Base-by-base conservation (phyloP, 2,888 invertebrate genomes). In the Branchinecta sandiegonensis region DNA sequence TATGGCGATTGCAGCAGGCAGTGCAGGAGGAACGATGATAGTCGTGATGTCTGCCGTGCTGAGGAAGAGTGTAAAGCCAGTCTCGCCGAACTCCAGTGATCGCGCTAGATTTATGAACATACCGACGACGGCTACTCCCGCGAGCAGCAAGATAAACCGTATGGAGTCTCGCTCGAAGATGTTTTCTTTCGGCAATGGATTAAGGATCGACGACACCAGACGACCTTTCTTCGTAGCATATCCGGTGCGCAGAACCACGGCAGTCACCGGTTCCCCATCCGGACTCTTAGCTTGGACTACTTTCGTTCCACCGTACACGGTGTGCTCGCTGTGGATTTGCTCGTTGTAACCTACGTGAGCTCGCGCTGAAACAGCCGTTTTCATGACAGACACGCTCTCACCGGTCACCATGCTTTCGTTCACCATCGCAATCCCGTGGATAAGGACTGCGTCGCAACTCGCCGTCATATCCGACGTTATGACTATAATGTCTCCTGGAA, bases 331-430 rank as follows among this genome's bases (percentile, higher is more conserved):
- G 76, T 92, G 91, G 46, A 83, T 83, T 72, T 86, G 86, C 12
- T 86, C 82, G 68, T 86, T 84, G 76, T 88, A 93, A 12, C 82
- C 75, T 73, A 37, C 37, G 37, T 85, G 84, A 68, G 80, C 75
- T 11, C 69, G 67, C 74, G 83, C 81, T 6, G 87, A 84, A 1
- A 85, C 73, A 1, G 85, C 81, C 0, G 89, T 90, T 80, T 95
- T 95, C 71, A 90, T 89, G 8, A 94, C 89, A 4, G 94, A 94
- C 6, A 94, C 89, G 78, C 92, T 92, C 81, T 95, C 95, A 88
- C 90, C 92, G 71, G 94, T 94, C 6, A 95, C 83, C 89, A 94
- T 92, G 76, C 91, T 90, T 79, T 95, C 94, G 76, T 95, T 94
- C 70, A 95, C 90, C 73, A 94, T 90, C 75, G 90, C 92, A 64